Base-by-base conservation (phyloP, 2,888 invertebrate genomes). In the Vannuccia rotundouncinata region DNA sequence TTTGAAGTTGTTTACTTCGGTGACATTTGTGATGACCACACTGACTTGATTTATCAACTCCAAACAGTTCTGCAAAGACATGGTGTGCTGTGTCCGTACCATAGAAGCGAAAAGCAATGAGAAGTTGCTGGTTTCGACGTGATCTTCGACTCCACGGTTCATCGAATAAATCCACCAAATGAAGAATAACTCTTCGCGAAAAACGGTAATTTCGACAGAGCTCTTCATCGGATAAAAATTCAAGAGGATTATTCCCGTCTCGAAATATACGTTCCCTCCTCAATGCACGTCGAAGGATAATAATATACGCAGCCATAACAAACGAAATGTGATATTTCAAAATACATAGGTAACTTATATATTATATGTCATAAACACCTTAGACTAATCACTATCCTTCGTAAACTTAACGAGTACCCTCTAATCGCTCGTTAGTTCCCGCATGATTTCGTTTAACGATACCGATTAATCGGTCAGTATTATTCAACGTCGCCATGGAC, bases 161-260 rank as follows among this genome's bases (percentile, higher is more conserved):
- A 29, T 29, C 75, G 29, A 75, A 75, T 75, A 75, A 75, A 75
- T 75, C 75, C n/a, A 75, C 31, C 75, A 75, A 2, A 31, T 75
- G 75, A n/a, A 59, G 27, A n/a, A 73, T 73, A n/a, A 5, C 74
- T n/a, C 74, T n/a, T n/a, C 74, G 74, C 29, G 74, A 73, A n/a
- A 73, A 73, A 27, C 22, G 74, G 27, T 73, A 73, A 28, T 73
- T 73, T n/a, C 74, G 74, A n/a, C 5, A 73, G 22, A 73, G 74
- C n/a, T 73, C 74, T 22, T 73, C 74, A 28, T 73, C 74, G 74
- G 74, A 73, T 73, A 73, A 73, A 73, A 28, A 73, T 13, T 73
- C 74, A 73, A 73, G 74, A n/a, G 74, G 74, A 73, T 73, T 73
- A 5, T 27, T 73, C 22, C 74, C 10, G 27, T 73, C 74, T 22